Base-by-base conservation (phyloP, 2,113 vertebrate genomes). In the Megaleporinus macrocephalus region DNA sequence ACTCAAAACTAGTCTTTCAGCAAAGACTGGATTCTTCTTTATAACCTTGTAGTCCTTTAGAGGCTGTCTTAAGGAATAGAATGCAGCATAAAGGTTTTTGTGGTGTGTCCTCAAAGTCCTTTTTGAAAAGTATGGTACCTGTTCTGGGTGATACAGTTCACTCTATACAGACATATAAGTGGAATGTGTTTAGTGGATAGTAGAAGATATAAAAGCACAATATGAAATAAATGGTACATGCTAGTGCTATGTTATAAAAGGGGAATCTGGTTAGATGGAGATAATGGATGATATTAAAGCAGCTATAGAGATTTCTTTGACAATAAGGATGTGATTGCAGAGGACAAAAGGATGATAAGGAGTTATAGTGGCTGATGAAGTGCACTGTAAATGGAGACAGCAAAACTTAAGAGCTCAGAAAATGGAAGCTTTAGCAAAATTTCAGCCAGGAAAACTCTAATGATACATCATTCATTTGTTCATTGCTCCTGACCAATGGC, bases 121-220 rank as follows among this genome's bases (percentile, higher is more conserved):
- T 44, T 47, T 20, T 65, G 59, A 14, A 49, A 49, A 18, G 24
- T 20, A 63, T 53, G 29, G 29, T 16, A 57, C 24, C 27, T 73
- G 72, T 15, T n/a, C 49, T 59, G 47, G 33, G 29, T 78, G 63
- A 69, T 49, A 69, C 49, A 24, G 53, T 69, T 69, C 24, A 30
- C 30, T 57, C 27, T 7, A 57, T 26, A 51, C 27, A 18, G 29
- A 68, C 47, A 10, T 44, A 44, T 9, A 44, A 44, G 27, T 53
- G 24, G 10, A 49, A 49, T 18, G 36, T 27, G 26, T 30, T 41
- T 76, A 26, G 59, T n/a, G 11, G 18, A 63, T 15, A 47, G 7
- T 27, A 59, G 22, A 36, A 0, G 12, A 41, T 49, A 41, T 63
- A 22, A 76, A 62, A 62, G 33, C 24, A 55, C 24, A 62, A 49